These are phyloP conservation scores for Platichthys stellatus DNA, from an alignment of 2,113 vertebrate species.

Conservation along the genomic window DNA sequence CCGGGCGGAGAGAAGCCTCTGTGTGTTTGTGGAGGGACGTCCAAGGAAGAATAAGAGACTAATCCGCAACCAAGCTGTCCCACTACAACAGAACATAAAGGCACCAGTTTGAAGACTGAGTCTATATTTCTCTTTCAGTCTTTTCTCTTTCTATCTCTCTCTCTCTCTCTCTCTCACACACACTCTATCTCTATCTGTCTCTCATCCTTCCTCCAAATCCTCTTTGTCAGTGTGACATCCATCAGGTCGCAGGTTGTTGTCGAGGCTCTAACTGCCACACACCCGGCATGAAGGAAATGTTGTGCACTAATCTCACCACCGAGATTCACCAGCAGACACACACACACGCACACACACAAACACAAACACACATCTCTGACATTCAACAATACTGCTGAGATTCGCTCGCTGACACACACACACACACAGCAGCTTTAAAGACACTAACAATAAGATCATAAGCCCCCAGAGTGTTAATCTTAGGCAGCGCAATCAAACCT, in stretches of 20 bases:
- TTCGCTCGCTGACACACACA: not conserved
- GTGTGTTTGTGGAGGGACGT: not conserved
- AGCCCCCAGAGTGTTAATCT: conserved; percentile 6
- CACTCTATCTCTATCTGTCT: not conserved
- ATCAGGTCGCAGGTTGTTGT: conserved; percentile 49
- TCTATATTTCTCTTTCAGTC: not conserved
- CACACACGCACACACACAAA: not conserved
- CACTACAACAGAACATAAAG: not conserved
- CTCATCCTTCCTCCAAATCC: conserved; percentile 38
- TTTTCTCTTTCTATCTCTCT: not conserved
- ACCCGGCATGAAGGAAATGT: conserved; percentile 17
- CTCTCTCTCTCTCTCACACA: conserved; percentile 1
- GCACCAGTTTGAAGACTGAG: not conserved
- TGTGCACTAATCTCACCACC: conserved; percentile 22
- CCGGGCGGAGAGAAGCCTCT: not conserved
- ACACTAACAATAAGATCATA: not conserved
- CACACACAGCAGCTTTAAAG: not conserved
- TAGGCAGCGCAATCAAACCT: conserved; percentile 6
- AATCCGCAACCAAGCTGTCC: conserved; percentile 9
- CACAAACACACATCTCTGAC: not conserved
- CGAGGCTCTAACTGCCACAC: conserved; percentile 14
- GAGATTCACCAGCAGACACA: not conserved
- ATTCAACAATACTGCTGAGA: not conserved
- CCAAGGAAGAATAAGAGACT: not conserved
- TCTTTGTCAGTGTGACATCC: conserved; percentile 42